phyloP scores from a whole-genome alignment of 2,113 vertebrate genomes.

The Seriola aureovittata region DNA sequence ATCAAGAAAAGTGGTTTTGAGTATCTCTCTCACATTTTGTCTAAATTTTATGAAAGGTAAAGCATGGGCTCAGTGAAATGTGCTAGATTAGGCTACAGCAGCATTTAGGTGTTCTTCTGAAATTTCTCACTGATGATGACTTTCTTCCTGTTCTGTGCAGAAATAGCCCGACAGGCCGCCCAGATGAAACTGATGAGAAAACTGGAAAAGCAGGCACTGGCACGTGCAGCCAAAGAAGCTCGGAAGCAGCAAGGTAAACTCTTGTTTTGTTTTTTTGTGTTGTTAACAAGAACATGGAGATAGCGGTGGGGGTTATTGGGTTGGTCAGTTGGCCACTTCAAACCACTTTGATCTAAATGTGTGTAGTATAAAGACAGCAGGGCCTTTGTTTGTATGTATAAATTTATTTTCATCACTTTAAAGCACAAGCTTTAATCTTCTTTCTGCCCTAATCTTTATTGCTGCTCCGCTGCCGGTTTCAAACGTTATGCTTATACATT shows the following conservation, averaged over 20 bases:
- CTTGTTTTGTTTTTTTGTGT: background rate
- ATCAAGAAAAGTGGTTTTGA: background rate
- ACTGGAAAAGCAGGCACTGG: conserved; percentile 97
- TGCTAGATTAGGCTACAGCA: background rate
- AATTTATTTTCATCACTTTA: conserved; percentile 58
- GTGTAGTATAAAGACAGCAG: conserved; percentile 31
- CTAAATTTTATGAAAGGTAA: background rate
- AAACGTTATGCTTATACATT: conserved; percentile 27
- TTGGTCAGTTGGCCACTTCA: conserved; percentile 40
- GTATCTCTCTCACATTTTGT: background rate
- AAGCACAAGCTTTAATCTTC: conserved; percentile 59
- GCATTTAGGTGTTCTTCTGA: conserved; percentile 14
- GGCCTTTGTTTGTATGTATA: conserved; percentile 40
- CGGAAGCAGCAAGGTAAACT: conserved; percentile 95
- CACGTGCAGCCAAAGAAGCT: conserved; percentile 96
- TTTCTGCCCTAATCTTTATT: conserved; percentile 55
- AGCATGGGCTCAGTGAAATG: conserved; percentile 12
- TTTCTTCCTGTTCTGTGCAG: conserved; percentile 77
- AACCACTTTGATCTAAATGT: conserved; percentile 53
- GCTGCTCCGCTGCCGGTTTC: conserved; percentile 23
- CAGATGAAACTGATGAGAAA: conserved; percentile 99
- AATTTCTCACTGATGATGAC: conserved; percentile 18
- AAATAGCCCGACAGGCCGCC: conserved; percentile 97
- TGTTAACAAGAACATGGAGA: conserved; percentile 6
- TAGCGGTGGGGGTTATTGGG: conserved; percentile 15